Evolutionary conservation across 1,140 invertebrate genomes (phyloP).

Genomic region (Alviniconcha marisindica): DNA sequence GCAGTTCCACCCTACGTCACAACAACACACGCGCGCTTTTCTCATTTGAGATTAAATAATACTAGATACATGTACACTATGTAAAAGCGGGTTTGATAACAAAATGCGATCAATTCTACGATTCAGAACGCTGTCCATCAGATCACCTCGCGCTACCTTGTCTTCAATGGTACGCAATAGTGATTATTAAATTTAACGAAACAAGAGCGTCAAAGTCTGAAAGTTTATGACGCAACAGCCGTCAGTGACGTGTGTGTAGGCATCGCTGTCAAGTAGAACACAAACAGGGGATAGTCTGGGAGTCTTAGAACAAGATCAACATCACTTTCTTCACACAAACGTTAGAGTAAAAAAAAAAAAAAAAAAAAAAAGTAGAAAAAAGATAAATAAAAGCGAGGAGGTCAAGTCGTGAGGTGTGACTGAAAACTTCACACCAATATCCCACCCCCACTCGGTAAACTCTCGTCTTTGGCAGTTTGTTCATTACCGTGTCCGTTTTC

Average conservation of each 20-base stretch:
- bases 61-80: conserved; percentile 24
- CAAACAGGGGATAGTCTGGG: not conserved
- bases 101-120: not conserved
- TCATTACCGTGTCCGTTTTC: no score
- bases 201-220: not conserved
- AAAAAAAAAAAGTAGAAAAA: no score
- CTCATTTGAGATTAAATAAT: conserved; percentile 14
- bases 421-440: not conserved
- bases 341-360: not conserved
- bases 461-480: conserved; percentile 12
- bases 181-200: not conserved
- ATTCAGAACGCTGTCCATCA: not conserved
- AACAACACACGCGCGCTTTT: not conserved
- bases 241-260: not conserved
- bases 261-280: not conserved
- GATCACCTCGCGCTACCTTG: not conserved
- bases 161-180: not conserved
- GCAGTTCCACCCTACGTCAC: not conserved
- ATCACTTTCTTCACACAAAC: conserved; percentile 7
- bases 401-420: not conserved
- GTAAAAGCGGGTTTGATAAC: conserved; percentile 14
- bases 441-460: not conserved
- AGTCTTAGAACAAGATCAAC: not conserved
- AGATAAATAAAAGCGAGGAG: not conserved
- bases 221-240: no score